These are phyloP conservation scores for Mimas tiliae DNA, from an alignment of 2,888 invertebrate genomes.

Conservation along the genomic window DNA sequence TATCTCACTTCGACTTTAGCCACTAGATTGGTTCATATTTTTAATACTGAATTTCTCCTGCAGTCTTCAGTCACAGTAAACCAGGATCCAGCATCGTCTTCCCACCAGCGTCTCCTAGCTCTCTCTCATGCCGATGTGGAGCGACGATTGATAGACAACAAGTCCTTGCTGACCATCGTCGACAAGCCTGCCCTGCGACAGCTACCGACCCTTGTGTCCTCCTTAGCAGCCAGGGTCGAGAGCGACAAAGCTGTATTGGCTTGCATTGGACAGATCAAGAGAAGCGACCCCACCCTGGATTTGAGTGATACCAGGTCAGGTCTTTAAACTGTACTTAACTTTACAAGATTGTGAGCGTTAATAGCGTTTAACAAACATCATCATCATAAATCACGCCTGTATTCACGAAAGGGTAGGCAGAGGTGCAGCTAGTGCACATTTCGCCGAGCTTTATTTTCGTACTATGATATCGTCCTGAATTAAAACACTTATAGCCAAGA, in stretches of 20 bases:
- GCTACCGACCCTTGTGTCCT: constrained; percentile 87
- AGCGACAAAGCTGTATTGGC: constrained; percentile 95
- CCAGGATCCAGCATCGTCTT: constrained; percentile 92
- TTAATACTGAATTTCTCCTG: not conserved
- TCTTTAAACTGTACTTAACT: not conserved
- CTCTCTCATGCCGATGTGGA: constrained; percentile 94
- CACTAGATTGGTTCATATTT: not conserved
- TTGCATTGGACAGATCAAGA: constrained; percentile 88
- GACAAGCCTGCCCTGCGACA: constrained; percentile 93
- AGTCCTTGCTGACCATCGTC: constrained; percentile 92
- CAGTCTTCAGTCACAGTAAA: constrained; percentile 83
- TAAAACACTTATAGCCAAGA: no score
- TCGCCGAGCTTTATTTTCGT: no score
- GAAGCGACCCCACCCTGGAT: constrained; percentile 85
- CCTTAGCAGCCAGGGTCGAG: constrained; percentile 92
- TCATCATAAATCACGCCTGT: no score
- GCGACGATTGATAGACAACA: constrained; percentile 95
- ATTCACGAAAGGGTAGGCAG: no score
- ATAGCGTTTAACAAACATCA: not conserved
- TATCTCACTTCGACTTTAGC: not conserved
- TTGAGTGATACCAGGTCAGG: constrained; percentile 85
- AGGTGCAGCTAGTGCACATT: no score
- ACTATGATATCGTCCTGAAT: no score
- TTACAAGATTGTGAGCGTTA: not conserved
- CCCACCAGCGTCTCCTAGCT: constrained; percentile 94